Evolutionary conservation across 2,113 vertebrate genomes (phyloP).

Genomic region (Dipodomys ordii): DNA sequence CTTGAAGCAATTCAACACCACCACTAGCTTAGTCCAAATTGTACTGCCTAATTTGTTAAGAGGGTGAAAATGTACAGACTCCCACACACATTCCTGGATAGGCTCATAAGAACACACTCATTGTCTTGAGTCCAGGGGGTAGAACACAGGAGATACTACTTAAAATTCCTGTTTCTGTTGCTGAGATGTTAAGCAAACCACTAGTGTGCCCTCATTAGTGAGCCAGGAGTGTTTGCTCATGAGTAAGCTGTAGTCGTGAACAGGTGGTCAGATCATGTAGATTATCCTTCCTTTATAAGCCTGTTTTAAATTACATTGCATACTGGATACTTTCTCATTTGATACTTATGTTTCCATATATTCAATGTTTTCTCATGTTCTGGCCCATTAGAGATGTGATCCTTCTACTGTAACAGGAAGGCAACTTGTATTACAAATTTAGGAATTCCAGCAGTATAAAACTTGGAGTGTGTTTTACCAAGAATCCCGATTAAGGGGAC

Average conservation of each 20-base stretch:
- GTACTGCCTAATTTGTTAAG: slow-evolving; percentile 9
- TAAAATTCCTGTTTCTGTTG: slow-evolving; percentile 50
- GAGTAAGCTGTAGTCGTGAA: neutral
- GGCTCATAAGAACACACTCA: slow-evolving; percentile 29
- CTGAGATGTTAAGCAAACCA: slow-evolving; percentile 47
- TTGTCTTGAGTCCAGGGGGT: slow-evolving; percentile 4
- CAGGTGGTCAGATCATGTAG: neutral
- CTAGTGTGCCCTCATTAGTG: slow-evolving; percentile 29
- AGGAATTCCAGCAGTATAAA: neutral
- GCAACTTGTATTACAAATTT: neutral
- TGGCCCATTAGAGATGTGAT: neutral
- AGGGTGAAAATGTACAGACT: slow-evolving; percentile 19
- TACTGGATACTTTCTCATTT: neutral
- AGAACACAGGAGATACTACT: neutral
- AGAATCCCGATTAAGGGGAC: neutral
- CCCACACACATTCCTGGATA: slow-evolving; percentile 38
- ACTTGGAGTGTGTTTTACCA: neutral
- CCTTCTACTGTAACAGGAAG: neutral
- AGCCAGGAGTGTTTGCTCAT: neutral
- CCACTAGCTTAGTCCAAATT: neutral
- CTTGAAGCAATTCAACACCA: neutral
- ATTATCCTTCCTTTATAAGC: neutral
- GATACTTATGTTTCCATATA: neutral
- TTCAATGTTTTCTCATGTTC: slow-evolving; percentile 21
- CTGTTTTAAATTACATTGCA: neutral